phyloP scores from a whole-genome alignment of 2,888 invertebrate species.

The Limnephilus lunatus region DNA sequence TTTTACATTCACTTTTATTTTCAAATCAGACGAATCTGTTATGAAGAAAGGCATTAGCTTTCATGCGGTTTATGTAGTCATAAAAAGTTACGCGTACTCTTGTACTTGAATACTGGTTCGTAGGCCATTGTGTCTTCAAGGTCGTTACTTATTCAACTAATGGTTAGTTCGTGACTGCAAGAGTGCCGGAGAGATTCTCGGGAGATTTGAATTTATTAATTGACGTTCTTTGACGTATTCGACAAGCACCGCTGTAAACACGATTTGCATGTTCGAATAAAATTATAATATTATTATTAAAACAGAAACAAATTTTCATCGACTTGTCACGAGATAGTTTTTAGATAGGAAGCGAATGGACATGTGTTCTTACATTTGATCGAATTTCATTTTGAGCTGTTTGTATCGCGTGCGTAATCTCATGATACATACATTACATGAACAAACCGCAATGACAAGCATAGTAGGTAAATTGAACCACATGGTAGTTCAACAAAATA shows the following conservation, averaged over 20 bases:
- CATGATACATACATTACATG: background rate
- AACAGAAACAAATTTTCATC: background rate
- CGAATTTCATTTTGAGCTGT: too few relatives aligned
- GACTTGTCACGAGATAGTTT: background rate
- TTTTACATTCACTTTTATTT: constrained; percentile 34
- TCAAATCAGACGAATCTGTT: background rate
- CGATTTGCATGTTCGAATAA: background rate
- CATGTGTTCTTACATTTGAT: background rate
- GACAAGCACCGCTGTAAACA: background rate
- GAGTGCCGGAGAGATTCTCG: constrained; percentile 15
- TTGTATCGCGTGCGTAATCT: too few relatives aligned
- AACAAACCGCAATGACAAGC: background rate
- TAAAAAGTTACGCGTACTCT: constrained; percentile 25
- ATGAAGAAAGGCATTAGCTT: background rate
- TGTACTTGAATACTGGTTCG: background rate
- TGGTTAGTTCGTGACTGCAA: constrained; percentile 22
- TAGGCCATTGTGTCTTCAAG: constrained; percentile 39
- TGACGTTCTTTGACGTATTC: background rate
- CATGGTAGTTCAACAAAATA: background rate
- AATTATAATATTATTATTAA: background rate
- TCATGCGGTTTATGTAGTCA: background rate
- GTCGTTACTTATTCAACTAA: constrained; percentile 35
- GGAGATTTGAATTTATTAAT: background rate
- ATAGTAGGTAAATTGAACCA: background rate
- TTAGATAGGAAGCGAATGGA: background rate